phyloP scores from a whole-genome alignment of 2,888 invertebrate species.

The Muschampia plurimacula region DNA sequence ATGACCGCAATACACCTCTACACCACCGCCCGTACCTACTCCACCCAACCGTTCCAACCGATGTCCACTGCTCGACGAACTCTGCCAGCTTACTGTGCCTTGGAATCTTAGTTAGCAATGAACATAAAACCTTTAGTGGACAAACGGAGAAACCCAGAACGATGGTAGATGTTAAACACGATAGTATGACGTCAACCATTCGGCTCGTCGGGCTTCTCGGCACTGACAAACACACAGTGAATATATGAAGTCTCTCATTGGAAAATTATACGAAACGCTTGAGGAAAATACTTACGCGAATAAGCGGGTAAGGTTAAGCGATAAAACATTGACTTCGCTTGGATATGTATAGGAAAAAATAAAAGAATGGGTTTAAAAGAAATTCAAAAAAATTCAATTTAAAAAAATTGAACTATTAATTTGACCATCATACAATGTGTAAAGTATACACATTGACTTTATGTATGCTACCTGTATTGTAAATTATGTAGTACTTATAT shows the following conservation, averaged over 20 bases:
- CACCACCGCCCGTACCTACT: slow-evolving; percentile 52
- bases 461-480: too few species aligned
- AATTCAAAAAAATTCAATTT: not conserved
- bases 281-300: slow-evolving; percentile 60
- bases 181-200: slow-evolving; percentile 83
- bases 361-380: not conserved
- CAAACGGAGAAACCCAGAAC: slow-evolving; percentile 43
- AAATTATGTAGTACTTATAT: too few species aligned
- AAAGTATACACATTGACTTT: too few species aligned
- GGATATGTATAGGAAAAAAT: not conserved
- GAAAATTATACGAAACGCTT: slow-evolving; percentile 68
- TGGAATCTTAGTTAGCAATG: slow-evolving; percentile 58
- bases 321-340: slow-evolving; percentile 34
- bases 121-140: slow-evolving; percentile 48
- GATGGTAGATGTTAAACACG: slow-evolving; percentile 74
- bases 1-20: slow-evolving; percentile 82
- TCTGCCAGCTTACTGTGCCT: slow-evolving; percentile 42
- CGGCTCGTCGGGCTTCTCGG: slow-evolving; percentile 82
- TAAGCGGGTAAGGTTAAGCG: slow-evolving; percentile 41
- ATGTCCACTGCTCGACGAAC: slow-evolving; percentile 63
- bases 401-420: not conserved
- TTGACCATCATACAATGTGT: too few species aligned
- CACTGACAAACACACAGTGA: slow-evolving; percentile 75
- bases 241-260: slow-evolving; percentile 72
- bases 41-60: slow-evolving; percentile 50